These are phyloP conservation scores for Botia kubotai DNA, from an alignment of 2,797 vertebrate species.

Conservation along the genomic window DNA sequence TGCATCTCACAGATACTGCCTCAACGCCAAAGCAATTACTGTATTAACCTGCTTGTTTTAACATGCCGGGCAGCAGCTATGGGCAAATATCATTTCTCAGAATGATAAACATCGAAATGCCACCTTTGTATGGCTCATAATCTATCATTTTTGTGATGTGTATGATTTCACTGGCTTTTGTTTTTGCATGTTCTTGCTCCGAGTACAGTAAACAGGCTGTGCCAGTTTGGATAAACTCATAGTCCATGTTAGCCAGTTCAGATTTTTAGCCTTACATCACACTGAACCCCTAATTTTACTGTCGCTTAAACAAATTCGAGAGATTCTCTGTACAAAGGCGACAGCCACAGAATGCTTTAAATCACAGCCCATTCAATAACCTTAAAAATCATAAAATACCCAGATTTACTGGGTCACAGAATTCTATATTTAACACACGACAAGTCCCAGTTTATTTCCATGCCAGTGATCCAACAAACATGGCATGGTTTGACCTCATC, in stretches of 20 bases:
- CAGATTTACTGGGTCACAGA: slow-evolving; percentile 17
- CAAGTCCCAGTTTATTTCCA: slow-evolving; percentile 5
- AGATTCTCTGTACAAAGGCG: not conserved
- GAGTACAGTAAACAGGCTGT: not conserved
- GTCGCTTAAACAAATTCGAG: not conserved
- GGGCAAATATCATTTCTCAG: not conserved
- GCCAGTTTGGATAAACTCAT: not conserved
- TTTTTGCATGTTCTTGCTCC: not conserved
- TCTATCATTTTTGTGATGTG: not conserved
- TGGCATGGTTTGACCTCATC: slow-evolving; percentile 44
- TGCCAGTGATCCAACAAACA: slow-evolving; percentile 16
- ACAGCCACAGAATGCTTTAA: not conserved
- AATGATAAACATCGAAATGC: not conserved
- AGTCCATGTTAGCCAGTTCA: not conserved
- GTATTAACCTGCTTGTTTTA: not conserved
- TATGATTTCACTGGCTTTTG: not conserved
- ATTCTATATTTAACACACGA: slow-evolving; percentile 28
- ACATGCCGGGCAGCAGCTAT: not conserved
- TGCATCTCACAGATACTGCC: not conserved
- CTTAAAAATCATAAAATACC: not conserved
- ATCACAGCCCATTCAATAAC: not conserved
- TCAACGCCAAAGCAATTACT: not conserved
- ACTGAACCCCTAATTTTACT: not conserved
- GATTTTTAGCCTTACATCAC: not conserved
- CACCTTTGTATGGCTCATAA: not conserved